A percentile compares a stretch with the other conserved stretches of the same genome.
Conservation (phyloP, 2,113 vertebrate species). For the Miniopterus natalensis region DNA sequence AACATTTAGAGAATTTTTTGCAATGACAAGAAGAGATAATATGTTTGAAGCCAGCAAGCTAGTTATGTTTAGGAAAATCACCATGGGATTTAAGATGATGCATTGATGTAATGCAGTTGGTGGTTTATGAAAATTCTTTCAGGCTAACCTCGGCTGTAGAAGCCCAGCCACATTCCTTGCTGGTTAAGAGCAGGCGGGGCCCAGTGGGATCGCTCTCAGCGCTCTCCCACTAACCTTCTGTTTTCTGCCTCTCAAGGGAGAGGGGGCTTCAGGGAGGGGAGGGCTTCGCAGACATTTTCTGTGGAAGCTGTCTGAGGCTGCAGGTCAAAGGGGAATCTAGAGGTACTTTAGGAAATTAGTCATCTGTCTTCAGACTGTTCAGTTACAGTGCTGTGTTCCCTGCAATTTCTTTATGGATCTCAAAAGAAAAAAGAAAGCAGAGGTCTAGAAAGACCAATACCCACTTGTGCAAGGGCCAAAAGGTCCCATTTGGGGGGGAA, state of each 20-base stretch:
- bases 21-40: conserved; percentile 85
- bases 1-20: conserved; percentile 78
- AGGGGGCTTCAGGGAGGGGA: fast-evolving
- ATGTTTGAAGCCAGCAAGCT: conserved; percentile 80
- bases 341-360: conserved; percentile 70
- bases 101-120: conserved; percentile 83
- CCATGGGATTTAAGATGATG: conserved; percentile 82
- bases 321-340: conserved; percentile 50
- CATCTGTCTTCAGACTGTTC: conserved; percentile 48
- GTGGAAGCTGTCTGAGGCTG: neutral
- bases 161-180: conserved; percentile 64
- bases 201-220: neutral
- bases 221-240: conserved; percentile 19
- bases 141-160: conserved; percentile 73
- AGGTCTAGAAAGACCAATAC: conserved; percentile 27
- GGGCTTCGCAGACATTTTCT: neutral
- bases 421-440: neutral
- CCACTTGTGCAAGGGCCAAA: neutral
- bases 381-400: neutral
- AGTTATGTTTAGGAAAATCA: conserved; percentile 86
- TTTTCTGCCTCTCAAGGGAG: conserved; percentile 35
- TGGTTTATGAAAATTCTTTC: conserved; percentile 85
- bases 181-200: neutral
- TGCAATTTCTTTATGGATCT: neutral
- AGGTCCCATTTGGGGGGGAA: neutral